These are phyloP conservation scores for Tipula confusa DNA, from an alignment of 2,888 invertebrate species.

Conservation along the genomic window DNA sequence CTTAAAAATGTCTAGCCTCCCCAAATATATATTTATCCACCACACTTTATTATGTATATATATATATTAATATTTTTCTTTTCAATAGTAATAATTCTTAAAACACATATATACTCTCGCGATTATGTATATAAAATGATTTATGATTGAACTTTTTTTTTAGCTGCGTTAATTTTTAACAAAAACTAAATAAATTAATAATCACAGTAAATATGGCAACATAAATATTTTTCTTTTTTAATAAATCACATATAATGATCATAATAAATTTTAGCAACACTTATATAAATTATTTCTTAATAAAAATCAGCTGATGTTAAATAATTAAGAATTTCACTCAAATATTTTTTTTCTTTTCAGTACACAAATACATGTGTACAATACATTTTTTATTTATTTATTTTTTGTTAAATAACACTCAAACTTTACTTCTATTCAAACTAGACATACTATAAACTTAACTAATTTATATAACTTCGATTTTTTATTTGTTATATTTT, in stretches of 20 bases:
- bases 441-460: background rate
- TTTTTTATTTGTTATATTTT: background rate
- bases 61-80: background rate
- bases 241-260: background rate
- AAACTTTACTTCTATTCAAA: background rate
- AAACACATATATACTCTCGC: no score
- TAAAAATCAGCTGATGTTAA: background rate
- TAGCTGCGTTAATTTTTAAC: background rate
- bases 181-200: background rate
- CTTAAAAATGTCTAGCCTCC: background rate
- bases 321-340: slow-evolving; percentile 9
- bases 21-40: background rate
- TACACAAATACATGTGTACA: background rate
- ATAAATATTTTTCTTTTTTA: background rate
- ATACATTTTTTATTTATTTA: background rate
- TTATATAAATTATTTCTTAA: background rate
- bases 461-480: no score
- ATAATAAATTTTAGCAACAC: slow-evolving; percentile 8
- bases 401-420: background rate
- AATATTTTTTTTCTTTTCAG: background rate
- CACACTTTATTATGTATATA: background rate
- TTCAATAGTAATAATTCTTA: no score
- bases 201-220: slow-evolving; percentile 27
- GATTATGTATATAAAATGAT: background rate
- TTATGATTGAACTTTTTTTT: slow-evolving; percentile 7